Conservation (phyloP, 35 echinoderm and acorn worm species). For the Heliocidaris erythrogramma region DNA sequence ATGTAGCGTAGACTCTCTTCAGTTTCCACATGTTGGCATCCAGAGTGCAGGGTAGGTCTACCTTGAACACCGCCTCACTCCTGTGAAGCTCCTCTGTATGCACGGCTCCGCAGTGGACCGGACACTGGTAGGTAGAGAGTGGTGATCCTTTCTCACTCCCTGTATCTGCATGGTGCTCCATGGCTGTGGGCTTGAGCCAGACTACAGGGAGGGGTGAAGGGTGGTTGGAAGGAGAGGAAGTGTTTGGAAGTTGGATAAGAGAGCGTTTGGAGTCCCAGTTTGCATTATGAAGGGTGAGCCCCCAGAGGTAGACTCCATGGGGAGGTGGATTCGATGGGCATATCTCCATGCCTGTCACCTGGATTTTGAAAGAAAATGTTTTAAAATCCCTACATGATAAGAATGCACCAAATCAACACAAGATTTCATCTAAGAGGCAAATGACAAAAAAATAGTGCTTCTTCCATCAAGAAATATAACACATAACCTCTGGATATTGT, state of each 20-base stretch:
- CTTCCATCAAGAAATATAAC: background rate
- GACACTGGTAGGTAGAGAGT: background rate
- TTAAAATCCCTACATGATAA: background rate
- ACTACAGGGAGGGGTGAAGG: slow-evolving; percentile 61
- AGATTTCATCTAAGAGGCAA: background rate
- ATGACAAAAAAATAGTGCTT: background rate
- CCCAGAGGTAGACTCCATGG: slow-evolving; percentile 64
- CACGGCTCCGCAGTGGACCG: background rate
- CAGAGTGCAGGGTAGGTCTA: slow-evolving; percentile 46
- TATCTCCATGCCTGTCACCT: background rate
- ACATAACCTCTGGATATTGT: background rate
- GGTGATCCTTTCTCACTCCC: background rate
- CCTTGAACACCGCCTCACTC: background rate
- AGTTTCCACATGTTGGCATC: slow-evolving; percentile 52
- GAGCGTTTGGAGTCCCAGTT: slow-evolving; percentile 72
- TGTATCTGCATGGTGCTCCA: background rate
- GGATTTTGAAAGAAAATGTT: background rate
- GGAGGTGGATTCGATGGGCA: slow-evolving; percentile 58
- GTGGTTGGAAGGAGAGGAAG: background rate
- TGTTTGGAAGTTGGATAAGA: slow-evolving; percentile 36
- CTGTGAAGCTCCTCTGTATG: background rate
- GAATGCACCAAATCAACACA: background rate
- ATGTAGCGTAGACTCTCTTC: slow-evolving; percentile 50
- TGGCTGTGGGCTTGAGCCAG: slow-evolving; percentile 78
- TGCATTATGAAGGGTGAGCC: slow-evolving; percentile 81